Conservation (phyloP, 2,797 vertebrate genomes). For the Hoplostethus mediterraneus region DNA sequence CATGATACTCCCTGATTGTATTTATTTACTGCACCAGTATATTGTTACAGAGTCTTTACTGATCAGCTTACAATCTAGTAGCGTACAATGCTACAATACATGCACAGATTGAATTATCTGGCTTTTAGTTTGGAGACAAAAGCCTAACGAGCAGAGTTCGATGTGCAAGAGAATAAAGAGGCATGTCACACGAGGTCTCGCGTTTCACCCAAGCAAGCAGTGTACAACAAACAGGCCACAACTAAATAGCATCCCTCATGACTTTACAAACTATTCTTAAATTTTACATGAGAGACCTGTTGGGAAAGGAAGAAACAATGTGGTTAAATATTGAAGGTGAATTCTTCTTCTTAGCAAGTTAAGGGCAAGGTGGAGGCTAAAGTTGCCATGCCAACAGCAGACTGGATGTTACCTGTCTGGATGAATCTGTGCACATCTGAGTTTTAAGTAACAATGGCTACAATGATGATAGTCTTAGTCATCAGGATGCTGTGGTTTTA, state of each 20-base stretch:
- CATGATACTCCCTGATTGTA: conserved; percentile 4
- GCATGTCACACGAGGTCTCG: conserved; percentile 13
- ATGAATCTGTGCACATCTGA: background rate
- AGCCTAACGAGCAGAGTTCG: conserved; percentile 8
- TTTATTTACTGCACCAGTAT: conserved; percentile 23
- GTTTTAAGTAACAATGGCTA: background rate
- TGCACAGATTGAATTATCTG: conserved; percentile 50
- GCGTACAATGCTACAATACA: conserved; percentile 16
- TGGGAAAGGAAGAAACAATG: conserved; percentile 7
- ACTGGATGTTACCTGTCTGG: background rate
- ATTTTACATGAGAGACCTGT: conserved; percentile 36
- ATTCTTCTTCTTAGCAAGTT: conserved; percentile 6
- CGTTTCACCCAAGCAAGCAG: conserved; percentile 22
- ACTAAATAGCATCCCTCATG: conserved; percentile 15
- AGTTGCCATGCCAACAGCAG: conserved; percentile 2
- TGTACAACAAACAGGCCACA: conserved; percentile 20
- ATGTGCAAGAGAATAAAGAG: conserved; percentile 31
- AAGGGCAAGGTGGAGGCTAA: background rate
- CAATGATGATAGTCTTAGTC: too few relatives aligned
- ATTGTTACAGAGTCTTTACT: conserved; percentile 43
- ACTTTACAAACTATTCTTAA: conserved; percentile 27
- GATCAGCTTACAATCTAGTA: conserved; percentile 43
- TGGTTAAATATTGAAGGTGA: conserved; percentile 28
- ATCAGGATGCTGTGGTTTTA: background rate
- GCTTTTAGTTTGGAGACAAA: conserved; percentile 52